Evolutionary conservation across 2,888 invertebrate genomes (phyloP).

Genomic region (Leptopterna dolabrata): DNA sequence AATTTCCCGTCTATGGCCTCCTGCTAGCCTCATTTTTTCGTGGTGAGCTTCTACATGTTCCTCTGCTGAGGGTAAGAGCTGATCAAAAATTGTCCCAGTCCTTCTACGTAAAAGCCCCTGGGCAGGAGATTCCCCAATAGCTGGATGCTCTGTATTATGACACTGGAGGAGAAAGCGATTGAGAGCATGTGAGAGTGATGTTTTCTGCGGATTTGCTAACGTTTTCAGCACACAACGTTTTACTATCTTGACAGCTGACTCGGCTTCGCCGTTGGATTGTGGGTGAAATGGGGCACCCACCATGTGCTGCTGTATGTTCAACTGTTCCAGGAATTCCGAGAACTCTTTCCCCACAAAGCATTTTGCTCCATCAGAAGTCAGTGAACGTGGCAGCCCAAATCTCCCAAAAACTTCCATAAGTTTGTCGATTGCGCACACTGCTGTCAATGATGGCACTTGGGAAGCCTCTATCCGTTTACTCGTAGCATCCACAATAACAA

Average conservation of each 20-base stretch:
- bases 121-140: slow-evolving; percentile 18
- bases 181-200: too few species aligned
- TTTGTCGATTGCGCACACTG: not conserved
- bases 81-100: not conserved
- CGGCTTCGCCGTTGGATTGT: slow-evolving; percentile 43
- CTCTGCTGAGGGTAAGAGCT: slow-evolving; percentile 11
- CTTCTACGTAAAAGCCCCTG: not conserved
- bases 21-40: not conserved
- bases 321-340: too few species aligned
- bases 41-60: not conserved
- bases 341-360: too few species aligned
- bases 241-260: slow-evolving; percentile 38
- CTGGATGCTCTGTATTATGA: slow-evolving; percentile 24
- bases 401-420: not conserved
- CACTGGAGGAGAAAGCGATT: slow-evolving; percentile 3
- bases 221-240: slow-evolving; percentile 25
- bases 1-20: not conserved
- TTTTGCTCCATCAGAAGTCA: slow-evolving; percentile 8
- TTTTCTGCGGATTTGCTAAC: not conserved
- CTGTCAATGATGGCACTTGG: too few species aligned
- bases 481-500: slow-evolving; percentile 32
- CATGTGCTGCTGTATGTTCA: too few species aligned
- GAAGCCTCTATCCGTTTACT: slow-evolving; percentile 43
- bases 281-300: too few species aligned
- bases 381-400: not conserved